Evolutionary conservation across 2,888 invertebrate species (phyloP).

Genomic region (Drosophila rubida): DNA sequence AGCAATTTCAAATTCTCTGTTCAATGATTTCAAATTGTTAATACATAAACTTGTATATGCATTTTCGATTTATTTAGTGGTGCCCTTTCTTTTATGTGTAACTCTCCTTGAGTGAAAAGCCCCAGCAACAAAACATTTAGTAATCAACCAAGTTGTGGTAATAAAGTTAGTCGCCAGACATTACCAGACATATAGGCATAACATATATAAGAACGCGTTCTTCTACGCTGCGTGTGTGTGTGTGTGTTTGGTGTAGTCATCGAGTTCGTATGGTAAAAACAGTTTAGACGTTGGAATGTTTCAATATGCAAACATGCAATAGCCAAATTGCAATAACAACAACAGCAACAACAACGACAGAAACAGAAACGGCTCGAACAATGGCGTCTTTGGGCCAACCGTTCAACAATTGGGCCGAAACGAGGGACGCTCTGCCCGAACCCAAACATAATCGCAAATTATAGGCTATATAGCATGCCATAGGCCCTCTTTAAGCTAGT

Average conservation of each 20-base stretch:
- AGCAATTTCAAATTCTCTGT: no score
- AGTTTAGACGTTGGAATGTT: slow-evolving; percentile 60
- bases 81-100: neutral
- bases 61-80: neutral
- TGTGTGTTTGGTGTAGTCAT: slow-evolving; percentile 2
- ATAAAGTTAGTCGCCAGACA: slow-evolving; percentile 27
- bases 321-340: slow-evolving; percentile 70
- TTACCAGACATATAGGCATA: slow-evolving; percentile 20
- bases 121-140: slow-evolving; percentile 52
- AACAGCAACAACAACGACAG: no score
- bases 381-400: slow-evolving; percentile 42
- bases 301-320: slow-evolving; percentile 78
- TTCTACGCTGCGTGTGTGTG: neutral
- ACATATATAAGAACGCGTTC: neutral
- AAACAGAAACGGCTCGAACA: slow-evolving; percentile 50
- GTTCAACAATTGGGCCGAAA: slow-evolving; percentile 24
- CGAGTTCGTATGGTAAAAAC: slow-evolving; percentile 36
- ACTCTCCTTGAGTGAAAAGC: slow-evolving; percentile 13
- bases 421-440: slow-evolving; percentile 26
- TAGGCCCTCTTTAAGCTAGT: slow-evolving; percentile 61
- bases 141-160: slow-evolving; percentile 36
- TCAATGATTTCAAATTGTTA: neutral
- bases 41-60: neutral
- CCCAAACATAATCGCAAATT: slow-evolving; percentile 78
- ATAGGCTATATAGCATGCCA: slow-evolving; percentile 70